Evolutionary conservation across 2,113 vertebrate genomes (phyloP).

Genomic region (Pontoporia blainvillei): DNA sequence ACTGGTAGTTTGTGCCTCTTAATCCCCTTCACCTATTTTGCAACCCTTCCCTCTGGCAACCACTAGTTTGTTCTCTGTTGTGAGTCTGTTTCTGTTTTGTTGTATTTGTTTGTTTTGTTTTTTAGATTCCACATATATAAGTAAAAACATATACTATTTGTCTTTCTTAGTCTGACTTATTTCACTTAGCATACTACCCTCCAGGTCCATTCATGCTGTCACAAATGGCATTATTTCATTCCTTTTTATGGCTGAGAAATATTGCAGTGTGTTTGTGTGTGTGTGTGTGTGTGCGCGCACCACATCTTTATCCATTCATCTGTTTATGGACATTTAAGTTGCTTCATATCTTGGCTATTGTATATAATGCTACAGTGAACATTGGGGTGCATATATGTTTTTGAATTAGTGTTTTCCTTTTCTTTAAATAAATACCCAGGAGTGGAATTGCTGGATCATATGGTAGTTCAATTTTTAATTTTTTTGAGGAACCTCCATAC

Average conservation of each 20-base stretch:
- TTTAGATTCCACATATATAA: background rate
- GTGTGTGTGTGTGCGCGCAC: background rate
- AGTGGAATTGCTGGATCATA: background rate
- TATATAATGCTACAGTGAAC: background rate
- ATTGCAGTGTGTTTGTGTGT: background rate
- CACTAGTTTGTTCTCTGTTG: background rate
- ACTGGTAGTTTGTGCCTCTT: background rate
- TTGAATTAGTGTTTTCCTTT: background rate
- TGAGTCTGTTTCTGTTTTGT: background rate
- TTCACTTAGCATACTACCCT: background rate
- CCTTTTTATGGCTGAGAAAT: background rate
- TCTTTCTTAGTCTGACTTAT: background rate
- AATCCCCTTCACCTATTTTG: background rate
- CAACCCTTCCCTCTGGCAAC: background rate
- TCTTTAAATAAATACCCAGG: background rate
- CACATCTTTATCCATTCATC: background rate
- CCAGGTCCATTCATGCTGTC: background rate
- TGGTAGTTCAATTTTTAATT: background rate
- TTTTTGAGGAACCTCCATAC: background rate
- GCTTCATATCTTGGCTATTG: background rate
- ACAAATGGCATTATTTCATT: background rate
- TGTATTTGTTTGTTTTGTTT: background rate
- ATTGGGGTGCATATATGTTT: background rate
- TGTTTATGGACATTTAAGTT: background rate
- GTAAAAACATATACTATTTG: background rate